These are phyloP conservation scores for Lasioglossum baleicum DNA, from an alignment of 1,140 invertebrate species.

Conservation along the genomic window DNA sequence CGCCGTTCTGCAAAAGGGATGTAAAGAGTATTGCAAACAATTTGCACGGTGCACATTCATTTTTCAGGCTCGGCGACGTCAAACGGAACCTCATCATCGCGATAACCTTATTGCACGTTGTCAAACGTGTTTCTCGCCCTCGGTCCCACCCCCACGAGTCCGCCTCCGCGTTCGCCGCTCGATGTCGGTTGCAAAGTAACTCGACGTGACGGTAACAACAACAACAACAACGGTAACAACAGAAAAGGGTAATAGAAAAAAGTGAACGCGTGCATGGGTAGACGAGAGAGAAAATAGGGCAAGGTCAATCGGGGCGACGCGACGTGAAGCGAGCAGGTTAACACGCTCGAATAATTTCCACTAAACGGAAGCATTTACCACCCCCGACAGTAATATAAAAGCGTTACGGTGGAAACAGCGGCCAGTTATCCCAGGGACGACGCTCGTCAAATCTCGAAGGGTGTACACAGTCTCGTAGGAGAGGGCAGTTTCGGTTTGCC, in stretches of 20 bases:
- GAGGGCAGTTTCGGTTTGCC: slow-evolving; percentile 34
- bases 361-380: slow-evolving; percentile 14
- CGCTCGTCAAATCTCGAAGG: slow-evolving; percentile 40
- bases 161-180: too few relatives aligned
- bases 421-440: slow-evolving; percentile 25
- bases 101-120: slow-evolving; percentile 21
- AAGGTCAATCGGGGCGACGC: slow-evolving; percentile 8
- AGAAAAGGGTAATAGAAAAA: background rate
- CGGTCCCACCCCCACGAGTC: too few relatives aligned
- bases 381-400: slow-evolving; percentile 17
- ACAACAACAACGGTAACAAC: background rate
- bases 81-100: background rate
- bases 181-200: background rate
- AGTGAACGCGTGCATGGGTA: background rate
- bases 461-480: background rate
- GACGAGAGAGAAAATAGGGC: slow-evolving; percentile 3
- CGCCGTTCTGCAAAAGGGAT: background rate
- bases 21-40: background rate
- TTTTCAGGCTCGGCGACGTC: background rate
- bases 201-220: too few relatives aligned
- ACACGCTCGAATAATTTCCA: slow-evolving; percentile 29
- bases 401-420: slow-evolving; percentile 8
- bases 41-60: background rate
- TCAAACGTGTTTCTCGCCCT: slow-evolving; percentile 16
- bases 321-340: background rate